Evolutionary conservation across 2,888 invertebrate genomes (phyloP).

Genomic region (Thymelicus sylvestris): DNA sequence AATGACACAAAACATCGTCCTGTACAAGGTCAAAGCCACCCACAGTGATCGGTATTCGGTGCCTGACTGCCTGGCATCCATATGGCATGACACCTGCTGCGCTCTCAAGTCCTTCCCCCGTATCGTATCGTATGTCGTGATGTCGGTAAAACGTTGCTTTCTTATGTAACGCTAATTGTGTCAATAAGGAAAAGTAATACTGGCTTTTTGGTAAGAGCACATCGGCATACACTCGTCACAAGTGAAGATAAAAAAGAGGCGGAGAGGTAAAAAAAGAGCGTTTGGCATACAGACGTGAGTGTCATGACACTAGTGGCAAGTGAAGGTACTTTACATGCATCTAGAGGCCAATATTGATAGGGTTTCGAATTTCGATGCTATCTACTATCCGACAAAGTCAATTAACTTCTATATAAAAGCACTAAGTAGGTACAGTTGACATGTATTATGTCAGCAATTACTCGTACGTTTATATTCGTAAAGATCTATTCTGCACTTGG

Average conservation of each 20-base stretch:
- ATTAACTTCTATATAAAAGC: too few species aligned
- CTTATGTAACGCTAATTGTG: conserved; percentile 53
- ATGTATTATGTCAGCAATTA: too few species aligned
- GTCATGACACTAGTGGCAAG: too few species aligned
- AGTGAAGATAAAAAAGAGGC: conserved; percentile 55
- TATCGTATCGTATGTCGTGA: conserved; percentile 27
- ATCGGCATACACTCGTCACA: conserved; percentile 49
- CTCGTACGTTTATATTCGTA: too few species aligned
- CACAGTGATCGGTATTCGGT: neutral
- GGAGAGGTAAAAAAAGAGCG: neutral
- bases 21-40: conserved; percentile 2
- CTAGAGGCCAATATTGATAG: too few species aligned
- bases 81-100: conserved; percentile 23
- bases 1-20: neutral
- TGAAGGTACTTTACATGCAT: too few species aligned
- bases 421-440: too few species aligned
- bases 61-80: conserved; percentile 6
- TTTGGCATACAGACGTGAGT: neutral
- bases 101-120: conserved; percentile 1
- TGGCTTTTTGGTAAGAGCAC: conserved; percentile 57
- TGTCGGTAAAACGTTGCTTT: conserved; percentile 24
- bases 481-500: too few species aligned
- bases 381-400: too few species aligned
- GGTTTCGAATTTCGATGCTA: too few species aligned
- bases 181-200: conserved; percentile 58